Conservation (phyloP, 2,888 invertebrate genomes). For the Xestia xanthographa region DNA sequence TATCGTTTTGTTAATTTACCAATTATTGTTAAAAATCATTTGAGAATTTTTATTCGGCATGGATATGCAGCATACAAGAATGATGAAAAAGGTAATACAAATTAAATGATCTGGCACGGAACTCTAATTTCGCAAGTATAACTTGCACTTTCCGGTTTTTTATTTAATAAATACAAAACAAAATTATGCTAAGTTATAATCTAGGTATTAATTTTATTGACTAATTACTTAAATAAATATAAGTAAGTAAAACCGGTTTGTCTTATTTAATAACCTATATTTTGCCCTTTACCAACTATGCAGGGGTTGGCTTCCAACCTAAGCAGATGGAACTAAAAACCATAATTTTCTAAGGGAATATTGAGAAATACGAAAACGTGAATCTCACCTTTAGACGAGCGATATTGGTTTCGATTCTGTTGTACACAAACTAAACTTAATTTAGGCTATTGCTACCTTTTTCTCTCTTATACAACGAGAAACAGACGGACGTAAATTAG, state of each 20-base stretch:
- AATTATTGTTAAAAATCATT: background rate
- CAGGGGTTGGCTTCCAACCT: background rate
- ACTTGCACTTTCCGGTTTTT: constrained; percentile 34
- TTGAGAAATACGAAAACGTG: no score
- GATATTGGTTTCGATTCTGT: no score
- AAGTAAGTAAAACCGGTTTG: constrained; percentile 30
- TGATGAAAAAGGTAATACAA: background rate
- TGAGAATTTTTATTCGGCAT: background rate
- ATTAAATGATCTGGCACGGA: background rate
- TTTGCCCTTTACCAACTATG: background rate
- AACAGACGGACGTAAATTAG: no score
- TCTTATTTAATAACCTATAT: background rate
- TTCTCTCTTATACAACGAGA: no score
- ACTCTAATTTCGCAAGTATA: constrained; percentile 23
- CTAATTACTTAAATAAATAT: constrained; percentile 62
- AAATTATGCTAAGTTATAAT: constrained; percentile 41
- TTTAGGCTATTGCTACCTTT: no score
- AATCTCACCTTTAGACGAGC: no score
- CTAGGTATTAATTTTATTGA: constrained; percentile 49
- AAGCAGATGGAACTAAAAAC: background rate
- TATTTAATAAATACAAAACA: constrained; percentile 43
- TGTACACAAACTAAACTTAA: no score
- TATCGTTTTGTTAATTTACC: background rate
- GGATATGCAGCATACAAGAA: no score
- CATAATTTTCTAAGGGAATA: background rate